phyloP scores from a whole-genome alignment of 2,888 invertebrate genomes.

The Isotomurus palustris region DNA sequence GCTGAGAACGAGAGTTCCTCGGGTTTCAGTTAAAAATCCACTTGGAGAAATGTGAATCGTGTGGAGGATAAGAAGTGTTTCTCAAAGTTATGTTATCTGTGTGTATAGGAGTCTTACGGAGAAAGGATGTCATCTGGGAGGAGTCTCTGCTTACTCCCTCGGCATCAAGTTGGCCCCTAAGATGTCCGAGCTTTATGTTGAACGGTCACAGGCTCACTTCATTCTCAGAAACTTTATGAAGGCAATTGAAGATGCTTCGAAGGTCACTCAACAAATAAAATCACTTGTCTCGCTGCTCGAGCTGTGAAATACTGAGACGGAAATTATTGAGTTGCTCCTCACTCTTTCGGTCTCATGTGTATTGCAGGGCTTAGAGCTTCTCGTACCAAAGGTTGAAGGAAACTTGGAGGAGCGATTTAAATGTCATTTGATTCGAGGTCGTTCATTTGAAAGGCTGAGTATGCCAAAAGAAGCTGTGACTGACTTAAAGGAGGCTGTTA shows the following conservation, averaged over 20 bases:
- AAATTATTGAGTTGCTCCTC: no score
- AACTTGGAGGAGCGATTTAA: constrained; percentile 67
- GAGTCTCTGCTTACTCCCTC: constrained; percentile 74
- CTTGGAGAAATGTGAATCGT: background rate
- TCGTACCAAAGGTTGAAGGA: constrained; percentile 66
- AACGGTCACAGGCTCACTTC: constrained; percentile 75
- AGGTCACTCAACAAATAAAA: constrained; percentile 50
- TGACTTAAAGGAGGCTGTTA: constrained; percentile 70
- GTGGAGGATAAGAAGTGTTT: background rate
- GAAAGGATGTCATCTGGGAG: constrained; percentile 69
- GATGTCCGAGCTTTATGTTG: constrained; percentile 67
- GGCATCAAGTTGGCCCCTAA: constrained; percentile 69
- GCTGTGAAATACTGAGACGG: no score
- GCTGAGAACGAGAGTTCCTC: no score
- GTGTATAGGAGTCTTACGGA: constrained; percentile 63
- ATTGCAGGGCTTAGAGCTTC: constrained; percentile 68
- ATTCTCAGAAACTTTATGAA: constrained; percentile 69
- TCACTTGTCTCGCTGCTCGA: no score
- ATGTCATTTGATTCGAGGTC: constrained; percentile 69
- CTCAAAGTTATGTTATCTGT: constrained; percentile 6
- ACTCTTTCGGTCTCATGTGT: no score
- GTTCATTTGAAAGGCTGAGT: constrained; percentile 66
- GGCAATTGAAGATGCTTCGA: constrained; percentile 59
- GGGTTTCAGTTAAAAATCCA: background rate
- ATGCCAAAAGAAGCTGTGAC: constrained; percentile 64